These are phyloP conservation scores for Anguilla obscura DNA, from an alignment of 2,797 vertebrate genomes.

Conservation along the genomic window DNA sequence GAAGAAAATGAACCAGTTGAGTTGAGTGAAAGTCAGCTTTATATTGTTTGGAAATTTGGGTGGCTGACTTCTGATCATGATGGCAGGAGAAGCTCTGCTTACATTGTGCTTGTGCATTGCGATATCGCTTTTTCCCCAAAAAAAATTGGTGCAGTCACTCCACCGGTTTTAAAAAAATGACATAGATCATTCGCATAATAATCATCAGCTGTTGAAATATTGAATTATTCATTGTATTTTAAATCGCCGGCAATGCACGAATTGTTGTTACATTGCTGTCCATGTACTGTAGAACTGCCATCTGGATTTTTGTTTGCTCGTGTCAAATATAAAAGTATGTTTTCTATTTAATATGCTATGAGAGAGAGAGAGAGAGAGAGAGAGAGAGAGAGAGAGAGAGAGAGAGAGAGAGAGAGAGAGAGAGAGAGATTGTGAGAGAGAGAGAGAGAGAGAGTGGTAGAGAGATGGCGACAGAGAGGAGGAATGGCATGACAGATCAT, in stretches of 20 bases:
- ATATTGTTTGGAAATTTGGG: not conserved
- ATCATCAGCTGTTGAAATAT: not conserved
- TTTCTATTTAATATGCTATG: slow-evolving; percentile 31
- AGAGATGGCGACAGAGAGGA: not conserved
- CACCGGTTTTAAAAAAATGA: not conserved
- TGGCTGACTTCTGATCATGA: not conserved
- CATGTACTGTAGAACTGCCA: slow-evolving; percentile 1
- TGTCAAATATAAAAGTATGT: slow-evolving; percentile 17
- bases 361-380: slow-evolving; percentile 41
- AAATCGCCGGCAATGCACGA: not conserved
- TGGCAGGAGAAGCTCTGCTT: not conserved
- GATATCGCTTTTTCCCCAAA: not conserved
- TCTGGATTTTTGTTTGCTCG: not conserved
- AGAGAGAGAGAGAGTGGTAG: slow-evolving; percentile 21
- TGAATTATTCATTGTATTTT: not conserved
- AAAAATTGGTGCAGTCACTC: not conserved
- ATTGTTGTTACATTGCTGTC: not conserved
- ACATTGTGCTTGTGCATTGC: not conserved
- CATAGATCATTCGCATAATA: not conserved
- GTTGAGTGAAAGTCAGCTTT: not conserved
- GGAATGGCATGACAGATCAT: not conserved
- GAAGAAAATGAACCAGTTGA: not conserved
- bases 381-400: slow-evolving; percentile 8
- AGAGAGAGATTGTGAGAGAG: slow-evolving; percentile 46
- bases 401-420: slow-evolving; percentile 36